These are phyloP conservation scores for Adelges cooleyi DNA, from an alignment of 1,140 invertebrate genomes.

Conservation along the genomic window DNA sequence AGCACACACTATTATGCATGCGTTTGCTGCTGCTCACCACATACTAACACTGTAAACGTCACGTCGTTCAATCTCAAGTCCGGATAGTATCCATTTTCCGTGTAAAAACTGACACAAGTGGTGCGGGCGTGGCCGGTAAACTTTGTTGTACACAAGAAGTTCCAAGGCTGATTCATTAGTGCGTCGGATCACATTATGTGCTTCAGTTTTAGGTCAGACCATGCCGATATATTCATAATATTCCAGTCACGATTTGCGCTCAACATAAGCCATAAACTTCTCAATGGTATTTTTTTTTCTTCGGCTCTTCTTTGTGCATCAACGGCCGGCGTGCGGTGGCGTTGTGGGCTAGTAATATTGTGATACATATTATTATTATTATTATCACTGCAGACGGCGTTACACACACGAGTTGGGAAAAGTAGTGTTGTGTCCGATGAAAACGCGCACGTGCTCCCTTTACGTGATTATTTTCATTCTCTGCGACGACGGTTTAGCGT, in stretches of 20 bases:
- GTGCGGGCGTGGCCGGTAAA: background rate
- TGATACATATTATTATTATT: too few species aligned
- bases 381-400: too few species aligned
- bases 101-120: too few species aligned
- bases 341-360: too few species aligned
- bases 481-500: background rate
- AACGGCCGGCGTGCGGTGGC: background rate
- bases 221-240: slow-evolving; percentile 13
- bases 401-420: too few species aligned
- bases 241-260: slow-evolving; percentile 19
- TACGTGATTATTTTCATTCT: background rate
- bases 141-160: slow-evolving; percentile 3
- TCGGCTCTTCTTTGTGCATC: background rate
- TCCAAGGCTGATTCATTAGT: slow-evolving; percentile 14
- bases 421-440: background rate
- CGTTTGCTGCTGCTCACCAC: too few species aligned
- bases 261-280: slow-evolving; percentile 14
- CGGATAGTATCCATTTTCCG: too few species aligned
- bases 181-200: too few species aligned
- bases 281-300: slow-evolving; percentile 18
- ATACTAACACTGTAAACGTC: too few species aligned
- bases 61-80: too few species aligned
- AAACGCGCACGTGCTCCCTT: background rate
- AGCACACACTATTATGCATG: too few species aligned
- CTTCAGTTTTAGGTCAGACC: slow-evolving; percentile 13